Base-by-base conservation (phyloP, 2,113 vertebrate genomes). In the Actenoides lindsayi region DNA sequence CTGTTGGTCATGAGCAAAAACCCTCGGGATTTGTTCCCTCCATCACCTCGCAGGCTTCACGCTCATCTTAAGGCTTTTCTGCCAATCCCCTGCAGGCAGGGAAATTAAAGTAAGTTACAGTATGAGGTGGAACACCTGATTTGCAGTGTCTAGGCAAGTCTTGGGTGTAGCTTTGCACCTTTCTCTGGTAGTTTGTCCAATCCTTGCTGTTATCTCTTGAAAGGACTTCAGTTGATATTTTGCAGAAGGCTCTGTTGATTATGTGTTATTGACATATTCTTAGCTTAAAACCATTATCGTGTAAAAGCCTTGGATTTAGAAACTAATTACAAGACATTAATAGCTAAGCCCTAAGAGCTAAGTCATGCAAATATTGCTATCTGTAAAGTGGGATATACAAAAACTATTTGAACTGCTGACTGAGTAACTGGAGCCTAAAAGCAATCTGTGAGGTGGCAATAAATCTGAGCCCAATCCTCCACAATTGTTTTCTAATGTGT, bases 281-380 rank as follows among this genome's bases (percentile, higher is more conserved):
- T 80, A 93, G 91, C 95, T 95, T 97, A 97, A 97, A 96, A 94
- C 94, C 83, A 81, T 96, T 97, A 97, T 94, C 90, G 53, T 53
- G 89, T 90, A 89, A 92, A 97, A 98, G 87, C 87, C 92, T 63
- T 78, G 73, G 95, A 97, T 98, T 98, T 97, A 93, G 90, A 83
- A 97, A 88, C 86, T 97, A 98, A 98, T 98, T 98, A 97, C 79
- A 92, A 97, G 94, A 81, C 91, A 91, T 95, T 96, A 97, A 95
- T 95, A 95, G 96, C 97, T 96, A 96, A 97, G 94, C 95, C 89
- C 39, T 60, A 70, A 95, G 91, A 98, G 94, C 87, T 62, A 96
- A 97, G 80, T 90, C 92, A 96, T 97, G 77, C 56, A 97, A 97
- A 97, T 97, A 97, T 93, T 86, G 67, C 86, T 91, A 24, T 95